phyloP scores from a whole-genome alignment of 2,113 vertebrate genomes.

The Nothoprocta perdicaria region DNA sequence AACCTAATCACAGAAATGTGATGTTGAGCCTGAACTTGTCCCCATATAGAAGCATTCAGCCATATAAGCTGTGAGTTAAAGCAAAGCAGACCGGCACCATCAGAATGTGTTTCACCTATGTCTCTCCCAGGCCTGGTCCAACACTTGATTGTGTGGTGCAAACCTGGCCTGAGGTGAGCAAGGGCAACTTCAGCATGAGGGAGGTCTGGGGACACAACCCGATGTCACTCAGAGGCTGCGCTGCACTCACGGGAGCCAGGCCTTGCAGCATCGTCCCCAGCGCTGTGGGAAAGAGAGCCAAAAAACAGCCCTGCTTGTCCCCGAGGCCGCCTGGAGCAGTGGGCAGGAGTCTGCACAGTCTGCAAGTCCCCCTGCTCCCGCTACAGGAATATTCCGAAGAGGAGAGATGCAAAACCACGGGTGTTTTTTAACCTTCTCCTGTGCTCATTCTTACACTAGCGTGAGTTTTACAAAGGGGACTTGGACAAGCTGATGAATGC shows the following conservation, averaged over 20 bases:
- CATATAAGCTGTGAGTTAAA: not conserved
- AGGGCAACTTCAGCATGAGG: accelerated
- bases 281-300: not conserved
- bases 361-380: not conserved
- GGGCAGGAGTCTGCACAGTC: not conserved
- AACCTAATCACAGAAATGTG: not conserved
- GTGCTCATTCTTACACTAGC: not conserved
- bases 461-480: slow-evolving; percentile 3
- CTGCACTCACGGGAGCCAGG: not conserved
- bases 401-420: not conserved
- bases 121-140: not conserved
- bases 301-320: not conserved
- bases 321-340: not conserved
- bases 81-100: not conserved
- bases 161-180: not conserved
- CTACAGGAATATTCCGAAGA: not conserved
- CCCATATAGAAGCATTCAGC: no score
- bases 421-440: not conserved
- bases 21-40: not conserved
- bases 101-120: not conserved
- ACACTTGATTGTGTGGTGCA: not conserved
- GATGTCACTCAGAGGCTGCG: not conserved
- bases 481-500: not conserved
- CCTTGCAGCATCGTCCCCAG: not conserved
- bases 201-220: accelerated